These are phyloP conservation scores for Petrophora chlorosata DNA, from an alignment of 2,888 invertebrate genomes.

Conservation along the genomic window DNA sequence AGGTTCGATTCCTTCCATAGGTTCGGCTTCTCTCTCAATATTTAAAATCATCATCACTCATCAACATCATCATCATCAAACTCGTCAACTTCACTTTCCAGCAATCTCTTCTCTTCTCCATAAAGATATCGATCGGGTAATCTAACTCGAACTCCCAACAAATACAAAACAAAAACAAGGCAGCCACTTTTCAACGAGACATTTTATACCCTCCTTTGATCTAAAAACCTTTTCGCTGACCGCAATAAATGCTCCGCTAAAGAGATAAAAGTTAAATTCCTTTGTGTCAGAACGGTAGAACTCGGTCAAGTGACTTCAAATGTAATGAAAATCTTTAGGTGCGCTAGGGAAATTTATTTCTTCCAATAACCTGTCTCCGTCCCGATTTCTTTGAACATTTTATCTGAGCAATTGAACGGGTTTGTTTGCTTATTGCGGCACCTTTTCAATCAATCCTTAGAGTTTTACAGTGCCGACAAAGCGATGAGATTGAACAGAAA, in stretches of 20 bases:
- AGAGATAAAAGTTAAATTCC: conserved; percentile 72
- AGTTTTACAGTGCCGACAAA: conserved; percentile 28
- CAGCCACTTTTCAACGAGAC: conserved; percentile 50
- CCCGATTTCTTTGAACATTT: conserved; percentile 40
- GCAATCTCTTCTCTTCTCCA: no score
- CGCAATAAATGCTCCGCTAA: conserved; percentile 73
- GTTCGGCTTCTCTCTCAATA: no score
- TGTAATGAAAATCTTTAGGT: conserved; percentile 72
- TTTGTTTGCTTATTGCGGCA: conserved; percentile 35
- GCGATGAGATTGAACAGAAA: conserved; percentile 31
- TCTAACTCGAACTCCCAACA: conserved; percentile 32
- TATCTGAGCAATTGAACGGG: conserved; percentile 32
- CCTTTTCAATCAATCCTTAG: conserved; percentile 34
- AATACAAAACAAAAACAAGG: conserved; percentile 32
- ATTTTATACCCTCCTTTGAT: conserved; percentile 60
- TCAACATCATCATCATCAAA: no score
- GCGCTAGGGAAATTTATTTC: conserved; percentile 61
- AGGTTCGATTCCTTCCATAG: no score
- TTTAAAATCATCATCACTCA: no score
- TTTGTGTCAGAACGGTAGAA: conserved; percentile 64
- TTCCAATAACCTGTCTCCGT: conserved; percentile 47
- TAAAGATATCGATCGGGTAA: conserved; percentile 18
- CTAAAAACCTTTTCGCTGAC: conserved; percentile 63
- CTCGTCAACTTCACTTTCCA: no score
- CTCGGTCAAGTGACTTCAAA: conserved; percentile 67